Conservation (phyloP, 2,113 vertebrate species). For the Sander lucioperca region DNA sequence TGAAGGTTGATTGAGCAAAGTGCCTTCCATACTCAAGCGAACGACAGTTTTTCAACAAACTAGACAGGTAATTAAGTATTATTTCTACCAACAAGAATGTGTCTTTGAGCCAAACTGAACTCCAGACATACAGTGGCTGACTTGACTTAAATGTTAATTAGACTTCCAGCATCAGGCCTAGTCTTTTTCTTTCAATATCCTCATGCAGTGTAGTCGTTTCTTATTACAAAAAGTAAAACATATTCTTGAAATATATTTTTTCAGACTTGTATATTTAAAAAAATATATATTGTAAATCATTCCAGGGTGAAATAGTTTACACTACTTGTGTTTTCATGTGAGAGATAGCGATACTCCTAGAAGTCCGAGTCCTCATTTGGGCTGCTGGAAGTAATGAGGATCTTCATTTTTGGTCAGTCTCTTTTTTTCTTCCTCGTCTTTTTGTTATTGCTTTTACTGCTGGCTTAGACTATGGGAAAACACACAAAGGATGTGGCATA, state of each 20-base stretch:
- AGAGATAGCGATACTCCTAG: not conserved
- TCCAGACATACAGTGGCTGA: constrained; percentile 41
- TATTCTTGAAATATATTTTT: not conserved
- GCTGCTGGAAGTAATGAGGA: not conserved
- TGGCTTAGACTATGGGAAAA: not conserved
- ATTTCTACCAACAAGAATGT: constrained; percentile 43
- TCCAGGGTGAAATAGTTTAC: not conserved
- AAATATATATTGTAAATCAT: constrained; percentile 1
- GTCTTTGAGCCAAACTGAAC: constrained; percentile 35
- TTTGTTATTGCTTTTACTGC: not conserved
- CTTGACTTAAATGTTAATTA: constrained; percentile 42
- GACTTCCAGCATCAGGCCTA: not conserved
- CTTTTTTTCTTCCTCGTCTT: not conserved
- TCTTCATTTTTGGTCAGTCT: not conserved
- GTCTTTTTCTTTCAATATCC: constrained; percentile 14
- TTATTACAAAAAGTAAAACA: not conserved
- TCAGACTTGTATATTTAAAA: not conserved
- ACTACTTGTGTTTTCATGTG: not conserved
- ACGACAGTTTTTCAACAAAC: constrained; percentile 51
- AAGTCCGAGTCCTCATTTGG: not conserved
- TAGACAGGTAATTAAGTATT: constrained; percentile 50
- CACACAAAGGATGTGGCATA: not conserved
- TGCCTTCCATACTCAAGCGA: constrained; percentile 36
- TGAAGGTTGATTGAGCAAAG: constrained; percentile 59
- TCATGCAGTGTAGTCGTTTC: not conserved